phyloP scores from a whole-genome alignment of 2,797 vertebrate genomes.

The Pseudochaenichthys georgianus region DNA sequence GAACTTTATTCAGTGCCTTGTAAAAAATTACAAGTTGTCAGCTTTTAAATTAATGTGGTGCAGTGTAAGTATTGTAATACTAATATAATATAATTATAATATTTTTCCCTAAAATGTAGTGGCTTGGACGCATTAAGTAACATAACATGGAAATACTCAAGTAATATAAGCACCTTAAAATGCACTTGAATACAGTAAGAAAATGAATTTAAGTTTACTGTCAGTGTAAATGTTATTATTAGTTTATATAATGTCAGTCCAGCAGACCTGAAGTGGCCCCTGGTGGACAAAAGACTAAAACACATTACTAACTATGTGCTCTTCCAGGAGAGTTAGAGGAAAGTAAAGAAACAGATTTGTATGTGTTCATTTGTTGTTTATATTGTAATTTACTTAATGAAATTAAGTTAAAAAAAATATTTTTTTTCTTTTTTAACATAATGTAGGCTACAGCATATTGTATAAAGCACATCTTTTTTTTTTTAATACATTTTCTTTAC shows the following conservation, averaged over 20 bases:
- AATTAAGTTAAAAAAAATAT: neutral
- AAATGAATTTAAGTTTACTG: neutral
- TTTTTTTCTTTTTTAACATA: neutral
- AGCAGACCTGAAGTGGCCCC: slow-evolving; percentile 37
- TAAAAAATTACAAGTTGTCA: neutral
- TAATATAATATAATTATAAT: neutral
- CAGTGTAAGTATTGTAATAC: neutral
- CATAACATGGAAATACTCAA: neutral
- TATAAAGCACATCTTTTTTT: neutral
- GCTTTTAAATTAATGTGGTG: neutral
- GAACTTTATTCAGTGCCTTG: neutral
- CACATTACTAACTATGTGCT: neutral
- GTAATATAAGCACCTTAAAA: neutral
- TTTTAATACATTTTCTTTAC: fast-evolving
- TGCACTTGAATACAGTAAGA: neutral
- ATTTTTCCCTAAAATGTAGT: neutral
- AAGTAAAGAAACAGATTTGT: neutral
- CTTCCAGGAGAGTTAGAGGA: neutral
- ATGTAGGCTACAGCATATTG: neutral
- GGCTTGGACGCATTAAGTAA: neutral
- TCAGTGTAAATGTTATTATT: neutral
- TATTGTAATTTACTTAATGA: neutral
- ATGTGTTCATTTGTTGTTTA: neutral
- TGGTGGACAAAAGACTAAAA: slow-evolving; percentile 34
- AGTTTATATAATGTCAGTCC: neutral